phyloP scores from a whole-genome alignment of 2,797 vertebrate genomes.

The Tenualosa ilisha region DNA sequence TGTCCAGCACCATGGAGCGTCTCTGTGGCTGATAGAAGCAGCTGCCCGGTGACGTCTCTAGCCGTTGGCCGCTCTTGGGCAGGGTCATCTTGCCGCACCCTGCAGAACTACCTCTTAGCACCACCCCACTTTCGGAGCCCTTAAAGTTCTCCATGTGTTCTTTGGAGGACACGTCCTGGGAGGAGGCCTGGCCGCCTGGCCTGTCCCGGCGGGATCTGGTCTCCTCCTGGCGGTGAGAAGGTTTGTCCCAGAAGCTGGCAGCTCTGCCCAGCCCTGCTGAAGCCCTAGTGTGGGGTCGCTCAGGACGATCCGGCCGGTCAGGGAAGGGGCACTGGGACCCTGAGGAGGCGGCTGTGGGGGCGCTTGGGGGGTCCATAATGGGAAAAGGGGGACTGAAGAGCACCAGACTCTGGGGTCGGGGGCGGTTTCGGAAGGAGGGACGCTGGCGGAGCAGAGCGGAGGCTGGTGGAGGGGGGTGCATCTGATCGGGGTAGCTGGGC shows the following conservation, averaged over 20 bases:
- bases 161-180: conserved; percentile 73
- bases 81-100: conserved; percentile 93
- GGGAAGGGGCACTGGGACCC: background rate
- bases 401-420: conserved; percentile 95
- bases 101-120: background rate
- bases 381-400: conserved; percentile 96
- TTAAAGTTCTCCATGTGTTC: conserved; percentile 80
- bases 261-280: background rate
- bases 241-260: background rate
- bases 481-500: conserved; percentile 29
- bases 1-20: conserved; percentile 95
- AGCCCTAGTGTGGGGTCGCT: background rate
- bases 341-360: conserved; percentile 74
- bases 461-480: background rate
- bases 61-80: conserved; percentile 96
- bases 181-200: background rate
- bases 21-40: conserved; percentile 99
- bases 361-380: conserved; percentile 94
- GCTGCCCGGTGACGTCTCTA: conserved; percentile 93
- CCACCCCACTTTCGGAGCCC: conserved; percentile 80
- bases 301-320: background rate
- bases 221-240: background rate
- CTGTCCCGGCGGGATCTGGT: background rate
- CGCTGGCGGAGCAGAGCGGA: conserved; percentile 78
- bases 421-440: conserved; percentile 89